Evolutionary conservation across 1,140 invertebrate genomes (phyloP), one percentile per base, ranked within the genome.

Genomic region (Prorops nasuta): DNA sequence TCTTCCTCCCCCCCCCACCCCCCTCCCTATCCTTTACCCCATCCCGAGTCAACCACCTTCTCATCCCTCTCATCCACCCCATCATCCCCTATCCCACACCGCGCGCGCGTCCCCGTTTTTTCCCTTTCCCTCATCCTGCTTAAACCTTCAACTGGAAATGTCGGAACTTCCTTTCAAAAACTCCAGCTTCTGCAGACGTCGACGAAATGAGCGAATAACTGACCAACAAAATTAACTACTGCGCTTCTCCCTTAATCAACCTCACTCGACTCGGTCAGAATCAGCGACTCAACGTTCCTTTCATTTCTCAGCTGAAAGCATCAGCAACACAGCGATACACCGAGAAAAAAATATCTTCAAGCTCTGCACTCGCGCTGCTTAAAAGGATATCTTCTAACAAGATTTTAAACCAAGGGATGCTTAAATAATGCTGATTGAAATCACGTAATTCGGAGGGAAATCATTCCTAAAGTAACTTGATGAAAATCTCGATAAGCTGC

Each of bases 281-380:
- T 31, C 2, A 24, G 45, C 1, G 15, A 12, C 14, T 37, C 12
- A 37, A 37, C 36, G 8, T 37, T 37, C 16, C 15, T 8, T 37
- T 37, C 15, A 17, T 37, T 9, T 35, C 16, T 12, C n/a, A 7
- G 7, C 16, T 36, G 49, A 45, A 53, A 49, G 46, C 36, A 42
- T 49, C 41, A 49, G 49, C 22, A 41, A 49, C 40, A 59, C 20
- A 47, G 44, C 39, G 16, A 20, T 18, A 41, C 47, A 36, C 39
- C 24, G 54, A 53, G 40, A 38, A 45, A 52, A 56, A 60, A 60
- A n/a, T n/a, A n/a, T n/a, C n/a, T n/a, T n/a, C n/a, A n/a, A n/a
- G n/a, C n/a, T n/a, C n/a, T n/a, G n/a, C n/a, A n/a, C n/a, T n/a
- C n/a, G n/a, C n/a, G n/a, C n/a, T n/a, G n/a, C n/a, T n/a, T n/a